A percentile compares a stretch with the other conserved stretches of the same genome.
These are phyloP conservation scores for Callionymus lyra DNA, from an alignment of 2,113 vertebrate genomes.

Conservation along the genomic window DNA sequence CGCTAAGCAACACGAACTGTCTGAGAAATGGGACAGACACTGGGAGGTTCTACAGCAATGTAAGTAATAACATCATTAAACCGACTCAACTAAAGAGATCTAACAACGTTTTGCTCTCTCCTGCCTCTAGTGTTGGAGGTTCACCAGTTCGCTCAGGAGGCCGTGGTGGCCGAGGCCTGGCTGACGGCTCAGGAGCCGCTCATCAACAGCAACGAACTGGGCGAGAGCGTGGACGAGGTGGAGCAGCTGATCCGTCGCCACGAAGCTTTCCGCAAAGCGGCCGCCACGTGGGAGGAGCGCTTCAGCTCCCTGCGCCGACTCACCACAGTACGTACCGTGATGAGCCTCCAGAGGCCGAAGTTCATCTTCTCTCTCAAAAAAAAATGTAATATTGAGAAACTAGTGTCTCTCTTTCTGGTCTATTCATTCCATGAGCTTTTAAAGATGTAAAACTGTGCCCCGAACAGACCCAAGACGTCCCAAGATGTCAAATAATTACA, in stretches of 20 bases:
- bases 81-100: background rate
- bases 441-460: no score
- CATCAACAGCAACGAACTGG: slow-evolving; percentile 82
- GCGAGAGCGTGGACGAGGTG: slow-evolving; percentile 87
- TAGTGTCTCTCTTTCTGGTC: no score
- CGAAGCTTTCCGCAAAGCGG: slow-evolving; percentile 87
- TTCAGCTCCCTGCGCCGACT: slow-evolving; percentile 88
- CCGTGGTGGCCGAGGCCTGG: slow-evolving; percentile 89
- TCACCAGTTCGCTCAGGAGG: slow-evolving; percentile 94
- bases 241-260: slow-evolving; percentile 92
- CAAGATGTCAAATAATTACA: no score
- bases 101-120: background rate
- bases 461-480: no score
- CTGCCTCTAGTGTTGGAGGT: slow-evolving; percentile 78
- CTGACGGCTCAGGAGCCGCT: slow-evolving; percentile 85
- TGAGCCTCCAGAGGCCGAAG: no score
- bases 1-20: slow-evolving; percentile 78
- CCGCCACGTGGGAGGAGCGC: slow-evolving; percentile 85
- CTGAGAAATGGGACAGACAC: slow-evolving; percentile 87
- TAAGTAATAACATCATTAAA: slow-evolving; percentile 55
- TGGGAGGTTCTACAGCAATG: slow-evolving; percentile 91
- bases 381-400: no score
- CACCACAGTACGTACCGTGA: slow-evolving; percentile 70
- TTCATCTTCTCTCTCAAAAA: no score
- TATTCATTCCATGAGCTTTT: no score